Conservation (phyloP, 2,113 vertebrate species). For the Pogona vitticeps region DNA sequence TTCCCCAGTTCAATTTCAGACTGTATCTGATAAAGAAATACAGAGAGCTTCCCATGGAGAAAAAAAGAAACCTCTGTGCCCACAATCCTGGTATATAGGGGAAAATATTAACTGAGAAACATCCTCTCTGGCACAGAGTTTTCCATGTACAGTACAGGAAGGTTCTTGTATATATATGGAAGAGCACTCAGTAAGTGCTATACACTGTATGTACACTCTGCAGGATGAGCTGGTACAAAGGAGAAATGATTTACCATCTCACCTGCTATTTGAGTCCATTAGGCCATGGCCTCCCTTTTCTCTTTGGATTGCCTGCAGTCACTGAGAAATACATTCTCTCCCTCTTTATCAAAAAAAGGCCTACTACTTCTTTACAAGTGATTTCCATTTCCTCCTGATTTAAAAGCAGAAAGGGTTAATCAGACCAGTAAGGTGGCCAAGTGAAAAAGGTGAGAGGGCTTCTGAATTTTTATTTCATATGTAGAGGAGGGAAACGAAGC, state of each 20-base stretch:
- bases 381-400: background rate
- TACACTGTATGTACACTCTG: background rate
- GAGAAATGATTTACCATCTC: background rate
- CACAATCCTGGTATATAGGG: background rate
- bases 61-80: background rate
- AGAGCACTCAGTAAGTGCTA: background rate
- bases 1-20: no score
- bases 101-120: background rate
- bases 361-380: background rate
- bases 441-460: background rate
- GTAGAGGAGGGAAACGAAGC: background rate
- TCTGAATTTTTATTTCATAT: background rate
- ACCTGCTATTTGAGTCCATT: background rate
- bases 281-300: background rate
- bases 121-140: background rate
- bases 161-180: background rate
- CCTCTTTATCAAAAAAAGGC: background rate
- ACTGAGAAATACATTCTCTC: background rate
- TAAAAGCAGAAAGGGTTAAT: background rate
- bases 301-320: background rate
- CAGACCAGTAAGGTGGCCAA: background rate
- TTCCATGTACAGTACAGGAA: background rate
- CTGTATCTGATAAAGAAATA: no score
- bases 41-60: background rate
- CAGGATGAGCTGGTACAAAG: background rate